These are phyloP conservation scores for Aspiorhynchus laticeps DNA, from an alignment of 2,113 vertebrate species.

Conservation along the genomic window DNA sequence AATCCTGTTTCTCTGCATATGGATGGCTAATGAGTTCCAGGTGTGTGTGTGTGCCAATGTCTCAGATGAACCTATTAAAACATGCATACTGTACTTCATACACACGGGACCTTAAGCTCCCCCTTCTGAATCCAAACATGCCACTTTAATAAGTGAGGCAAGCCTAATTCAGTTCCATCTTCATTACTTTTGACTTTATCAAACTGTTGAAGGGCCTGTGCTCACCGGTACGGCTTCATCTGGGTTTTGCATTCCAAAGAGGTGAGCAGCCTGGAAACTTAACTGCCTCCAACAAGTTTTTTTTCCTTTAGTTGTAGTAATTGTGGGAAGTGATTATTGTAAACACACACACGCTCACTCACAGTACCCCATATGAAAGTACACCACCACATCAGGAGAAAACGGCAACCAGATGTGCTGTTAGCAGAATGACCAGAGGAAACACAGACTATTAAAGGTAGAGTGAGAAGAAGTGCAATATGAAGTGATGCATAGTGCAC, in stretches of 20 bases:
- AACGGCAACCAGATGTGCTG: slow-evolving; percentile 58
- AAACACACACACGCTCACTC: slow-evolving; percentile 40
- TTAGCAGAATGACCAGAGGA: slow-evolving; percentile 48
- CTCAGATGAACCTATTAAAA: slow-evolving; percentile 35
- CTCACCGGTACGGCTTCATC: slow-evolving; percentile 5
- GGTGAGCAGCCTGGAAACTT: slow-evolving; percentile 57
- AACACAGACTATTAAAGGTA: slow-evolving; percentile 53
- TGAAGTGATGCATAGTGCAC: slow-evolving; percentile 32
- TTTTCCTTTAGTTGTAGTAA: slow-evolving; percentile 49
- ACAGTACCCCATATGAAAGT: slow-evolving; percentile 30
- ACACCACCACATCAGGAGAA: slow-evolving; percentile 57
- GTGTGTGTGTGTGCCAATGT: slow-evolving; percentile 59
- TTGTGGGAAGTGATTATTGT: slow-evolving; percentile 59
- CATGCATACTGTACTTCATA: neutral
- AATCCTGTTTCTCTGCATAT: slow-evolving; percentile 68
- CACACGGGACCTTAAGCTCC: neutral
- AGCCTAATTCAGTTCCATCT: neutral
- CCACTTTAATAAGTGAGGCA: neutral
- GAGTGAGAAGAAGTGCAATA: slow-evolving; percentile 45
- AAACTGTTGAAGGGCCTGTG: neutral
- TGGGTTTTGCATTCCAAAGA: slow-evolving; percentile 53
- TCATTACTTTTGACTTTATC: neutral
- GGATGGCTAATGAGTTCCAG: slow-evolving; percentile 73
- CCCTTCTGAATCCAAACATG: neutral
- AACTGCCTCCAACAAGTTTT: slow-evolving; percentile 44